Evolutionary conservation across 2,888 invertebrate species (phyloP).

Genomic region (Leucophenga montana): DNA sequence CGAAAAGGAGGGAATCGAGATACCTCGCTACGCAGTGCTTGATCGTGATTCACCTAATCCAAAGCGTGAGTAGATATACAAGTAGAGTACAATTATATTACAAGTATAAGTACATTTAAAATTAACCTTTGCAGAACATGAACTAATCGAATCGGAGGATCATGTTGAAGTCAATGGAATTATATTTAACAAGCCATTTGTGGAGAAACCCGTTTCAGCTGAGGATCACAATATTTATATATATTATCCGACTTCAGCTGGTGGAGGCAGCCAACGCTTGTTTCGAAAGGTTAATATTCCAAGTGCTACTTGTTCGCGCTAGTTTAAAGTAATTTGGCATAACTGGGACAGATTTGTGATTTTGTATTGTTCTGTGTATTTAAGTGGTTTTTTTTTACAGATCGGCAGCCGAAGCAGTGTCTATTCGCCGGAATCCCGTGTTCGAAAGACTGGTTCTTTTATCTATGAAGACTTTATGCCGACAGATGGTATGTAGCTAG

Average conservation of each 20-base stretch:
- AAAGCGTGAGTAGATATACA: constrained; percentile 79
- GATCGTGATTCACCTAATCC: constrained; percentile 95
- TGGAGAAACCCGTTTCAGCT: constrained; percentile 99
- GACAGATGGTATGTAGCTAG: constrained; percentile 86
- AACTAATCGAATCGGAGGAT: constrained; percentile 95
- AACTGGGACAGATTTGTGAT: neutral
- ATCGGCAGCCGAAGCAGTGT: constrained; percentile 99
- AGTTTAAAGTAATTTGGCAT: too few relatives aligned
- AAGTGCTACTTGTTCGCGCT: too few relatives aligned
- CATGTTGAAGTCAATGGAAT: constrained; percentile 97
- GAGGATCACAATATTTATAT: constrained; percentile 99
- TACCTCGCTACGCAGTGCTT: constrained; percentile 97
- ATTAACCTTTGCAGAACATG: constrained; percentile 80
- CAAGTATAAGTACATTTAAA: too few relatives aligned
- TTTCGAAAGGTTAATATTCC: constrained; percentile 89
- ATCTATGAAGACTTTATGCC: constrained; percentile 99
- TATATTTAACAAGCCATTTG: constrained; percentile 97
- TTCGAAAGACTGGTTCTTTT: constrained; percentile 97
- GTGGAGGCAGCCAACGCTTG: constrained; percentile 96
- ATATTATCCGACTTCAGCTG: constrained; percentile 98
- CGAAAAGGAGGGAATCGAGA: constrained; percentile 94
- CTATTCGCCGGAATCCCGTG: constrained; percentile 96
- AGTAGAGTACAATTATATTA: too few relatives aligned
- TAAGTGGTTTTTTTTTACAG: constrained; percentile 74
- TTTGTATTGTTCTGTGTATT: neutral